Evolutionary conservation across 2,113 vertebrate species (phyloP).

Genomic region (Microcebus ravelobensis): DNA sequence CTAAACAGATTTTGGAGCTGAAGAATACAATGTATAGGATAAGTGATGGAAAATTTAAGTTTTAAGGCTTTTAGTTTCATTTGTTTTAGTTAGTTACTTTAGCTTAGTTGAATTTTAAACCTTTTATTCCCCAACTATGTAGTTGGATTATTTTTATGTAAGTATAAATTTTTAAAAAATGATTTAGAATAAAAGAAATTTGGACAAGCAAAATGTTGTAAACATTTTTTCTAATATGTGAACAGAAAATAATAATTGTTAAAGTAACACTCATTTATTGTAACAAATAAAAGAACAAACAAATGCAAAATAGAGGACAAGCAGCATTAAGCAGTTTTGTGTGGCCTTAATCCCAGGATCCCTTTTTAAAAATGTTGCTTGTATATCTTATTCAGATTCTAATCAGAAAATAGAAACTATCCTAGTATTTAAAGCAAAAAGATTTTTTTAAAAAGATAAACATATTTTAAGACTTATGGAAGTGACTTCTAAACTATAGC

Average conservation of each 20-base stretch:
- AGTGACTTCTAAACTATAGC: neutral
- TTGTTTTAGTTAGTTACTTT: neutral
- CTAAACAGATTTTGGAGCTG: neutral
- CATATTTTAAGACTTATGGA: neutral
- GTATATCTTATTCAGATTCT: neutral
- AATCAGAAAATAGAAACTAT: neutral
- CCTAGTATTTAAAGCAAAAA: neutral
- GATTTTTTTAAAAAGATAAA: neutral
- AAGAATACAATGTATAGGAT: neutral
- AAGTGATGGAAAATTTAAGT: neutral
- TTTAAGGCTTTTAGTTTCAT: neutral
- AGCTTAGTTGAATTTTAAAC: neutral
- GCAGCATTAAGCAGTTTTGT: neutral
- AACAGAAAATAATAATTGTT: neutral
- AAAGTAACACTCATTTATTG: neutral
- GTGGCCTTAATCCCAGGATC: neutral
- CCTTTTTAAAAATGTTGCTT: neutral
- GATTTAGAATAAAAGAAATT: neutral
- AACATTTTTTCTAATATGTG: neutral
- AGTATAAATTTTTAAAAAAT: neutral
- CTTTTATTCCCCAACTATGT: neutral
- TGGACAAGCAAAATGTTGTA: neutral
- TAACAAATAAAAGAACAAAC: neutral
- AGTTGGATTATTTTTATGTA: neutral
- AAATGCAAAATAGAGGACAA: neutral